Evolutionary conservation across 2,888 invertebrate genomes (phyloP), one percentile per base, ranked within the genome.

Genomic region (Caenorhabditis angaria): DNA sequence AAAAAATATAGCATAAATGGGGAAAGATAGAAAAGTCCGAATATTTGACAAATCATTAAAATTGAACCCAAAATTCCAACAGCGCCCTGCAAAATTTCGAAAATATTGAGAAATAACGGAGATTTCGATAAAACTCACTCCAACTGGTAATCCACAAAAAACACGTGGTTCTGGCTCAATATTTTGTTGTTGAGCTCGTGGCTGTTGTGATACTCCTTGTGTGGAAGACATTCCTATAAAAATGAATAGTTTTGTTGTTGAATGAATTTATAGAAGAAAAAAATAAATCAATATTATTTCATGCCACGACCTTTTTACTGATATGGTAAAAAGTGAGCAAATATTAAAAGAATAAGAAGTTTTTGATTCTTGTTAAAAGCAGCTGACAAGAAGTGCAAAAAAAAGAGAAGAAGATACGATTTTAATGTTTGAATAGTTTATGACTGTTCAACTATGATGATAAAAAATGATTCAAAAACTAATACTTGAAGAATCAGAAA

Each of bases 1-100:
- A 72, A 72, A 51, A 68, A 64, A 53, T 72, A 72, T 53, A 72
- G 68, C 50, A 68, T 41, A 25, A 62, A 62, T n/a, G 72, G 72
- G 0, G 72, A 72, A 12, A 68, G 55, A 50, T 58, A 67, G 32
- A 68, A 65, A 14, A 72, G 55, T 8, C 72, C 72, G 47, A 72
- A 72, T 18, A 72, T 72, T 62, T 72, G 72, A 51, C 72, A 72
- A 18, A 72, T 68, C 68, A 72, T 72, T n/a, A 72, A 50, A 18
- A 68, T 61, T 3, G 72, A 72, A 41, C 68, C 72, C 24, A 72
- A 62, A 14, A 72, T 72, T 29, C 72, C 68, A 12, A 68, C 65
- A 25, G 72, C 72, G 10, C 68, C 72, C 72, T 72, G 50, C 14
- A 67, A 48, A 57, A 8, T 20, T 50, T 50, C 6, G 2, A 48